Evolutionary conservation across 2,888 invertebrate species (phyloP).

Genomic region (Tiliacea aurago): DNA sequence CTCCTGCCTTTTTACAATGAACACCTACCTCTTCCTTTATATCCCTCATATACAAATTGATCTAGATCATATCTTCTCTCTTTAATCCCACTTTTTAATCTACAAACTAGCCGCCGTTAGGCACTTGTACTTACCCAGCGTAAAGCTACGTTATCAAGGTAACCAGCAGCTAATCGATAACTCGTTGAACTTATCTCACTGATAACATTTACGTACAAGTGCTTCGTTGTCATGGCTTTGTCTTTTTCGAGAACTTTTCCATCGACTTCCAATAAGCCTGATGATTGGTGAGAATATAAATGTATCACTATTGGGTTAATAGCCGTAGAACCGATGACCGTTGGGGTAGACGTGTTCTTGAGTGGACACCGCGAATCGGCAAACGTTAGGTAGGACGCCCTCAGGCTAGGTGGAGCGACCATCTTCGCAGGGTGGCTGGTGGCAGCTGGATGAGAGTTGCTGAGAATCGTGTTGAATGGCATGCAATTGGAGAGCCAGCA

Average conservation of each 20-base stretch:
- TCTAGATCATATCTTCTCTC: neutral
- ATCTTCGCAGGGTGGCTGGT: no score
- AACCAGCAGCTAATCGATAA: constrained; percentile 50
- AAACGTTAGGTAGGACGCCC: no score
- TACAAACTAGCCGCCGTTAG: constrained; percentile 5
- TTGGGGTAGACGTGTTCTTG: no score
- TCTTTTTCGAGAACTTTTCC: constrained; percentile 24
- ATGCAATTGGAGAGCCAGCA: no score
- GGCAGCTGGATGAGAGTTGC: no score
- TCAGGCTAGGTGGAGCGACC: no score
- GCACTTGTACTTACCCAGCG: constrained; percentile 26
- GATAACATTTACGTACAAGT: constrained; percentile 39
- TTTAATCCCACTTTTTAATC: constrained; percentile 11
- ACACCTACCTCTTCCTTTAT: neutral
- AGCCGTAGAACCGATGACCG: no score
- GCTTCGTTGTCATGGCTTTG: constrained; percentile 30
- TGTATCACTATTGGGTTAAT: neutral
- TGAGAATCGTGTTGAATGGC: no score
- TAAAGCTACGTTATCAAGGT: constrained; percentile 33
- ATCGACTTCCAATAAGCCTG: constrained; percentile 1
- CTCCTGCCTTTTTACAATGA: no score
- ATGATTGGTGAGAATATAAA: neutral
- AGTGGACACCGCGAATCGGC: no score
- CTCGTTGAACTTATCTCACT: constrained; percentile 48
- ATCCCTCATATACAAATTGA: neutral